Evolutionary conservation across 1,140 invertebrate species (phyloP), one percentile per base, ranked within the genome.

Genomic region (Bombus huntii): DNA sequence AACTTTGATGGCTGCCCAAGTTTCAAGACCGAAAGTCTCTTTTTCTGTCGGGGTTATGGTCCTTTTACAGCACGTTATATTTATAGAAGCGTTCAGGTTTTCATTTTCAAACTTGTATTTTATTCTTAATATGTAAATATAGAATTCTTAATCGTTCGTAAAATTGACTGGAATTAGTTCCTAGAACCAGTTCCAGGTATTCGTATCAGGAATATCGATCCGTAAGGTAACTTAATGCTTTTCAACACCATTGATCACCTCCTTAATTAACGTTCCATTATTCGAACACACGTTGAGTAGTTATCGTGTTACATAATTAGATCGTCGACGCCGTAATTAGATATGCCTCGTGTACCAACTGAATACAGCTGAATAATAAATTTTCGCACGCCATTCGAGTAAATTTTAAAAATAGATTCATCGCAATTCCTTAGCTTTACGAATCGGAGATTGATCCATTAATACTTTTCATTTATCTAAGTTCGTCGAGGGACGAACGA

Each of bases 251-350:
- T 53, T 65, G 71, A 75, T 82, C 72, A 75, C 53, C 39, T 65
- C 22, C 71, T 65, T 88, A 79, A 88, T 88, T 88, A 84, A 59
- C 34, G 75, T 78, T 85, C 44, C 76, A 80, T 88, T 88, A 88
- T 88, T 81, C 65, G 57, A 59, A 65, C 73, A 28, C 77, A 39
- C 37, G 65, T n/a, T 18, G n/a, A 66, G 37, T 18, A 85, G 65
- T 85, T 88, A 80, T 88, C 86, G 57, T n/a, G 81, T 42, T 73
- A 73, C 62, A 80, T 81, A 81, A 81, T 81, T 81, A 73, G 47
- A 28, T 73, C 28, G 37, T 37, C 37, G 37, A n/a, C 80, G 25
- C 34, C n/a, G 44, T 85, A 88, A 88, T 88, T 88, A 76, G 75
- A 76, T 57, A 53, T 59, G 44, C 53, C 85, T 68, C 74, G 78